Base-by-base conservation (phyloP, 2,888 invertebrate genomes). In the Pemphredon lugubris region DNA sequence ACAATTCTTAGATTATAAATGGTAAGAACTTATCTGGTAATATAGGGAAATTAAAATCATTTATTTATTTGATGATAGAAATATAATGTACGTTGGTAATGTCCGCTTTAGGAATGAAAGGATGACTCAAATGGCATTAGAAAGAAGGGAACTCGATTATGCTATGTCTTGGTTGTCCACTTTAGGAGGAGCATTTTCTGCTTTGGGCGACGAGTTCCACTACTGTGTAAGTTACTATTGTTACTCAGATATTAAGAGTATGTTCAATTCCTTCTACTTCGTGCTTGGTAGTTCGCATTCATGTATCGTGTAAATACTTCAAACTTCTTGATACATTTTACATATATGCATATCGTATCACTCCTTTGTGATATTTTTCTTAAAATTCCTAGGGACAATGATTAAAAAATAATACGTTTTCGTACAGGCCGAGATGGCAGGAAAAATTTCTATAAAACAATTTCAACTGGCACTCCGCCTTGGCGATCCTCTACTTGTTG, bases 111-210 rank as follows among this genome's bases (percentile, higher is more conserved):
- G 93, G 92, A 92, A 92, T 81, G 84, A 91, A 37, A 90, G 90
- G 81, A 84, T 93, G 34, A 88, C 88, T 13, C 74, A 84, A 45
- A 89, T 93, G 83, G 87, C 92, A 2, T 87, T 93, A 91, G 94
- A 94, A 75, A 92, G 92, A 80, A 92, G 94, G 73, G 96, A 97
- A 90, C 90, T 96, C 80, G 96, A 97, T 80, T 93, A 95, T 90
- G 93, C 96, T 23, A 93, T 98, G 92, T 97, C 97, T 14, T 98
- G 98, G 97, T 90, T 99, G 20, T 98, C 98, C 16, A 98, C 99
- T 0, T 92, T 99, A 13, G 99, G 98, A 1, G 98, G 98, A 47
- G 98, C 97, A 0, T 98, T 96, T 90, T 98, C 98, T 1, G 96
- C 98, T 0, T 91, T 99, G 57, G 99, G 98, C 1, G 98, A 98